Conservation (phyloP, 2,113 vertebrate species). For the Actenoides lindsayi region DNA sequence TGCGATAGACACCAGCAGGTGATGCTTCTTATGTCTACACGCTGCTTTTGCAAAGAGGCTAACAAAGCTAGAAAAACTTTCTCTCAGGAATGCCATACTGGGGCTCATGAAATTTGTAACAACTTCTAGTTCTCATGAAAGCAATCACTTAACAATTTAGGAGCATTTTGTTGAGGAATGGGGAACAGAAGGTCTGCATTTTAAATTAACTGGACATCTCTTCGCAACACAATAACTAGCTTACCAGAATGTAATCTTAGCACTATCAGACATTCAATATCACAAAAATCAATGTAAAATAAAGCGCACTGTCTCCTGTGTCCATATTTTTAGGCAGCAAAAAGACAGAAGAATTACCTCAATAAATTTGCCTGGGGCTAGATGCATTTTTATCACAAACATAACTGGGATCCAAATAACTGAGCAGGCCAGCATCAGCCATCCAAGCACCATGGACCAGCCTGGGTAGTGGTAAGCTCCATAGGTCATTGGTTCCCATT, state of each 20-base stretch:
- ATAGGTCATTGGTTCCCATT: conserved; percentile 98
- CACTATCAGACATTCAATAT: background rate
- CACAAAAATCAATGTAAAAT: background rate
- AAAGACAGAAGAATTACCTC: conserved; percentile 82
- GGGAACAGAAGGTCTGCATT: background rate
- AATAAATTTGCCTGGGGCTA: conserved; percentile 90
- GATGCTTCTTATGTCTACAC: background rate
- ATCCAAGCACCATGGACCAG: conserved; percentile 98
- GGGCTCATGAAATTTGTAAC: background rate
- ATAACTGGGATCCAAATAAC: conserved; percentile 99
- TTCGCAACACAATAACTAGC: background rate
- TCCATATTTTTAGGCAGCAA: background rate
- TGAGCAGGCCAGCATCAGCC: conserved; percentile 96
- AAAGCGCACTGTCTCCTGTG: background rate
- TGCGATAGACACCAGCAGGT: accelerated
- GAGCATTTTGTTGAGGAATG: background rate
- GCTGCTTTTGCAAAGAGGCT: background rate
- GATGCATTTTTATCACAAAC: conserved; percentile 97
- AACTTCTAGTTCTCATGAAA: background rate
- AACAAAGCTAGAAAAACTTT: background rate
- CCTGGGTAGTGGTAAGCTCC: conserved; percentile 93
- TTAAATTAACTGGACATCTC: background rate
- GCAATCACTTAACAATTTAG: background rate
- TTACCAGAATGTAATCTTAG: conserved; percentile 11
- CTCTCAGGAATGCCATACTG: background rate